Conservation (phyloP, 92 coral and sea anemone genomes). For the Zoanthus sociatus region DNA sequence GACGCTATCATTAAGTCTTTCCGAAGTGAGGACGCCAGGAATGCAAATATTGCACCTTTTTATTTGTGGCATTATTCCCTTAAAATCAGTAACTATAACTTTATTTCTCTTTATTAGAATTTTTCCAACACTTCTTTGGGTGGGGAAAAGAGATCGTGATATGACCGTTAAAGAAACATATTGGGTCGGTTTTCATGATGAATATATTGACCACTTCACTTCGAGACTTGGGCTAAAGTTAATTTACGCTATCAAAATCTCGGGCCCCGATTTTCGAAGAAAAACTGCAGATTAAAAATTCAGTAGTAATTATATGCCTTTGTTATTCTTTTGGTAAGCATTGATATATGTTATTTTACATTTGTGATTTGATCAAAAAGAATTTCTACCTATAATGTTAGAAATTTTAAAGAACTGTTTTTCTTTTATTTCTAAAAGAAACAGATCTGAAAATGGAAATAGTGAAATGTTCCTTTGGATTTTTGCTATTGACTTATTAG, state of each 20-base stretch:
- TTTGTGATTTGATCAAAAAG: not conserved
- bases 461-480: not conserved
- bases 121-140: not conserved
- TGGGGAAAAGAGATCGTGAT: not conserved
- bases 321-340: not conserved
- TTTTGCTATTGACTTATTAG: not conserved
- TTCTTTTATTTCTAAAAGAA: not conserved
- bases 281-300: not conserved
- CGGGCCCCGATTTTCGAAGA: not conserved
- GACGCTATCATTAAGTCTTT: not conserved
- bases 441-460: not conserved
- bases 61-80: not conserved
- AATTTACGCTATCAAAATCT: not conserved
- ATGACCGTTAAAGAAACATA: not conserved
- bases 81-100: not conserved
- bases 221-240: not conserved
- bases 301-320: not conserved
- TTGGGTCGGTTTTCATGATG: not conserved
- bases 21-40: slow-evolving; percentile 30
- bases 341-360: not conserved
- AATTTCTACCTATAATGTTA: not conserved
- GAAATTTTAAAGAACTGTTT: not conserved
- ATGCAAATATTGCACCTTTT: slow-evolving; percentile 22
- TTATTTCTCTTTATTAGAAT: not conserved
- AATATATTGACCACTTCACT: not conserved